Conservation (phyloP, 1,140 invertebrate species). For the Oreohelix idahoensis region DNA sequence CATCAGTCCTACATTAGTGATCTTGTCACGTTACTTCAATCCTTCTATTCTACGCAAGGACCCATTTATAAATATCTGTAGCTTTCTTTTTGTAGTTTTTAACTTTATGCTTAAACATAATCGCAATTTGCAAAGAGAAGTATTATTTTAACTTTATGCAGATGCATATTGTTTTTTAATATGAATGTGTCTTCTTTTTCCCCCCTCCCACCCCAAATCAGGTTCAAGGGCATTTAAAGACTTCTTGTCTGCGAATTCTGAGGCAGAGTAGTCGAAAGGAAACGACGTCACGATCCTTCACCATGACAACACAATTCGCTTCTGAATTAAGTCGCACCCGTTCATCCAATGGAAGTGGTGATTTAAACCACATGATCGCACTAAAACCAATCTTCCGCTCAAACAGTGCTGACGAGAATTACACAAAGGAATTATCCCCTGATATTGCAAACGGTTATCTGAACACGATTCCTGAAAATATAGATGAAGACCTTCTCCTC, state of each 20-base stretch:
- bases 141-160: too few relatives aligned
- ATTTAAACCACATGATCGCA: constrained; percentile 1
- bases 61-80: too few relatives aligned
- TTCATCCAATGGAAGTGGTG: background rate
- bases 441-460: background rate
- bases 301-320: constrained; percentile 6
- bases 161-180: too few relatives aligned
- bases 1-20: too few relatives aligned
- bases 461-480: background rate
- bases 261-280: background rate
- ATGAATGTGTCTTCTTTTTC: too few relatives aligned
- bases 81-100: too few relatives aligned
- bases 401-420: background rate
- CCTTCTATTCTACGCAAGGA: too few relatives aligned
- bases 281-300: background rate
- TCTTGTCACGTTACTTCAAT: too few relatives aligned
- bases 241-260: background rate
- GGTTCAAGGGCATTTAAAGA: background rate
- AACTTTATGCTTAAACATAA: too few relatives aligned
- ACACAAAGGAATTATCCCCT: background rate
- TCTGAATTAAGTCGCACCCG: background rate
- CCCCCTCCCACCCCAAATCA: too few relatives aligned
- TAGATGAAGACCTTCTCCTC: background rate
- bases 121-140: too few relatives aligned
- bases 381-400: background rate